Conservation (phyloP, 1,140 invertebrate genomes). For the Aphis gossypii region DNA sequence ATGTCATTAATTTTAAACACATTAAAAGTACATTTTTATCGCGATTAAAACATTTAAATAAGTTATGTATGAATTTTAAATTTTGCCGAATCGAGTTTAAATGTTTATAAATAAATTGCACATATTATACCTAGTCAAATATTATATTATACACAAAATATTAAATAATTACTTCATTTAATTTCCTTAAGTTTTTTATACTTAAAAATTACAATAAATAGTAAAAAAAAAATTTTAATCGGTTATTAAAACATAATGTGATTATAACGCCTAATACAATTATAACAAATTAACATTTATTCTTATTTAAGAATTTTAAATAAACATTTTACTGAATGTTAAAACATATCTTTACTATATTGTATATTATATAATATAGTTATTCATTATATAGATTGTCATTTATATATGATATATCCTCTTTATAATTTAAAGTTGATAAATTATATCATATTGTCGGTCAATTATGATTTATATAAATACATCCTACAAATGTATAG, state of each 20-base stretch:
- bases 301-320: too few species aligned
- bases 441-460: neutral
- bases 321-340: neutral
- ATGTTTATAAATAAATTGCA: neutral
- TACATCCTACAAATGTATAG: neutral
- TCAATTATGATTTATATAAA: neutral
- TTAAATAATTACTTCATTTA: neutral
- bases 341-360: neutral
- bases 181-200: too few species aligned
- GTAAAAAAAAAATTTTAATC: too few species aligned
- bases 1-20: neutral
- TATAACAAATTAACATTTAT: too few species aligned
- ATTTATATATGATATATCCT: neutral
- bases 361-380: neutral
- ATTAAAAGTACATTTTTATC: neutral
- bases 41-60: neutral
- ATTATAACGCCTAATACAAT: too few species aligned
- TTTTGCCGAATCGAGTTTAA: neutral
- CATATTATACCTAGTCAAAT: neutral
- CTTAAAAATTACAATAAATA: too few species aligned
- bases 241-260: too few species aligned
- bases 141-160: neutral
- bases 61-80: neutral
- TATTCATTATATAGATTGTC: neutral
- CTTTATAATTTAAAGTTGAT: neutral